phyloP scores from a whole-genome alignment of 1,140 invertebrate genomes.

The Reticulitermes speratus region DNA sequence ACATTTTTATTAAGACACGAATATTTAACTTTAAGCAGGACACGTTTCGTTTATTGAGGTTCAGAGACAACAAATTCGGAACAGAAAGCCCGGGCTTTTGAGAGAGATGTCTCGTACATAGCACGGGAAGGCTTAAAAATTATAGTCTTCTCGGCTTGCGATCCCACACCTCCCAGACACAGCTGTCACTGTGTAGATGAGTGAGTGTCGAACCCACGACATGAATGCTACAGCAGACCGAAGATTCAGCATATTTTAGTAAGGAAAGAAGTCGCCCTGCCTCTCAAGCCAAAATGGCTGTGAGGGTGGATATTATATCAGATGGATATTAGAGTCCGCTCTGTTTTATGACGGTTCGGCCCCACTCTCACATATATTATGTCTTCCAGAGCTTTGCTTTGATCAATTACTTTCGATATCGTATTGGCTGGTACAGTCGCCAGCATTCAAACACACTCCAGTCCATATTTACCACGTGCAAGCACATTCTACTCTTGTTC shows the following conservation, averaged over 20 bases:
- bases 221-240: not conserved
- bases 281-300: not conserved
- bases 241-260: not conserved
- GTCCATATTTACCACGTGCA: not conserved
- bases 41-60: too few species aligned
- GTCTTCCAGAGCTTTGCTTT: slow-evolving; percentile 15
- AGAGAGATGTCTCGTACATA: too few species aligned
- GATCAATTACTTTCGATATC: slow-evolving; percentile 19
- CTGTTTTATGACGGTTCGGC: slow-evolving; percentile 3
- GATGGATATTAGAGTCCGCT: slow-evolving; percentile 17
- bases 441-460: not conserved
- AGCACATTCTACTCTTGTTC: too few species aligned
- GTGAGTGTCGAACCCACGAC: not conserved
- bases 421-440: slow-evolving; percentile 16
- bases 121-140: too few species aligned
- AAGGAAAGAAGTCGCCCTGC: not conserved
- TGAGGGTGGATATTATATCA: slow-evolving; percentile 12
- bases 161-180: too few species aligned
- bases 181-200: not conserved
- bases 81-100: too few species aligned
- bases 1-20: too few species aligned
- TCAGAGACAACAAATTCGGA: too few species aligned
- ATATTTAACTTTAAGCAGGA: too few species aligned
- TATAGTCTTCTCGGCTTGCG: too few species aligned
- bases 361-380: slow-evolving; percentile 7